Percentiles rank a stretch among this genome's conserved stretches.
These are phyloP conservation scores for Microtus richardsoni DNA, from an alignment of 2,113 vertebrate species.

Conservation along the genomic window DNA sequence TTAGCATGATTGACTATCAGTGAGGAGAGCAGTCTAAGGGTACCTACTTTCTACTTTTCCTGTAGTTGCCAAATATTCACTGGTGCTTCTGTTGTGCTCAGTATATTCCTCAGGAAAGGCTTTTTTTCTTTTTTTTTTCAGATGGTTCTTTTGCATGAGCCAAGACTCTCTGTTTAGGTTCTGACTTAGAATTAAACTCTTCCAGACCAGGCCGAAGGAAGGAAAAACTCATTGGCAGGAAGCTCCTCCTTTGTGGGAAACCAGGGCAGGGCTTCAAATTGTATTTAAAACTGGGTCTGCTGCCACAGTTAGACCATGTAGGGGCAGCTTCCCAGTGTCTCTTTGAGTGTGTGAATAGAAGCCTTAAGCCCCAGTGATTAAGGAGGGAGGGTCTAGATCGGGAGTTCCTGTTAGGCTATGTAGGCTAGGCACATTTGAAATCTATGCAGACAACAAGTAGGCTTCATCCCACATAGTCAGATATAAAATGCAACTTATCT, in stretches of 20 bases:
- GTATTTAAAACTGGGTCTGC: constrained; percentile 10
- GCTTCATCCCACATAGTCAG: neutral
- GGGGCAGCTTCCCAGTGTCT: neutral
- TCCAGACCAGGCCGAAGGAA: neutral
- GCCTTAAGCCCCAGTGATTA: neutral
- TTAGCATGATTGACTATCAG: neutral
- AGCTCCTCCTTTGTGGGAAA: constrained; percentile 8
- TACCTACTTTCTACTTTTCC: neutral
- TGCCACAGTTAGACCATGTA: neutral
- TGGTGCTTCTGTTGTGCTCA: neutral
- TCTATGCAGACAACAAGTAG: neutral
- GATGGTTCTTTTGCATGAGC: constrained; percentile 12
- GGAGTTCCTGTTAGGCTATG: neutral
- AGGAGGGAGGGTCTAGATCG: neutral
- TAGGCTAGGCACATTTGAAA: neutral
- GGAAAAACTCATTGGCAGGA: neutral
- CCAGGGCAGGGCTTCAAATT: neutral
- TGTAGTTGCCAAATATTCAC: neutral
- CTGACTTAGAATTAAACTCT: neutral
- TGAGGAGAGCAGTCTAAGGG: neutral
- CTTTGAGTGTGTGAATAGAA: constrained; percentile 6
- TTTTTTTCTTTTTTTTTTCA: neutral
- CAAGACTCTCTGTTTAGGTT: neutral
- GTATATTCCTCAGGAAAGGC: neutral
- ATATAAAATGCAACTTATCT: constrained; percentile 20